Conservation (phyloP, 1,140 invertebrate genomes). For the Aphis gossypii region DNA sequence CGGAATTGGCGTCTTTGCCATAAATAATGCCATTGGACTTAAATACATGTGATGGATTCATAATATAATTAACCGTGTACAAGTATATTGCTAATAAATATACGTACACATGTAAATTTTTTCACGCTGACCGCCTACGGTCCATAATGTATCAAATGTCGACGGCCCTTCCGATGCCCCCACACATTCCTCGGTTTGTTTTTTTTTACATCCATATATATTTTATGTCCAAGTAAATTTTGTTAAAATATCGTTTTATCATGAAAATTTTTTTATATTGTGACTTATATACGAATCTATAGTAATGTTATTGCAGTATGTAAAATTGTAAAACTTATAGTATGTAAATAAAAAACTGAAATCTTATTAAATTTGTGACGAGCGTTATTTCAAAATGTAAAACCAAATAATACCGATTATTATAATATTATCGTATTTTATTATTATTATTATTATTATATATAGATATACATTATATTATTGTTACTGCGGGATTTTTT, state of each 20-base stretch:
- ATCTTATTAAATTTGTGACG: background rate
- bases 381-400: conserved; percentile 39
- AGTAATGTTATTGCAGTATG: too few relatives aligned
- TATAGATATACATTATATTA: background rate
- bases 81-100: background rate
- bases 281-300: background rate
- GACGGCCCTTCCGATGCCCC: background rate
- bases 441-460: background rate
- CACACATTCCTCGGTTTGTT: background rate
- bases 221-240: background rate
- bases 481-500: background rate
- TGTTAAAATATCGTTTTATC: background rate
- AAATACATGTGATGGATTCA: background rate
- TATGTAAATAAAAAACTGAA: background rate
- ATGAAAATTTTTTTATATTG: background rate
- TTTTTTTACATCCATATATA: background rate
- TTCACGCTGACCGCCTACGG: background rate
- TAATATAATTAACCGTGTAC: background rate
- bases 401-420: background rate
- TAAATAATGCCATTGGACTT: background rate
- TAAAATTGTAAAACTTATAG: background rate
- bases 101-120: background rate
- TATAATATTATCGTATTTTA: background rate
- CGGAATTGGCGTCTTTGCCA: background rate
- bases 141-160: background rate